phyloP scores from a whole-genome alignment of 2,888 invertebrate genomes.

The Euplexia lucipara region DNA sequence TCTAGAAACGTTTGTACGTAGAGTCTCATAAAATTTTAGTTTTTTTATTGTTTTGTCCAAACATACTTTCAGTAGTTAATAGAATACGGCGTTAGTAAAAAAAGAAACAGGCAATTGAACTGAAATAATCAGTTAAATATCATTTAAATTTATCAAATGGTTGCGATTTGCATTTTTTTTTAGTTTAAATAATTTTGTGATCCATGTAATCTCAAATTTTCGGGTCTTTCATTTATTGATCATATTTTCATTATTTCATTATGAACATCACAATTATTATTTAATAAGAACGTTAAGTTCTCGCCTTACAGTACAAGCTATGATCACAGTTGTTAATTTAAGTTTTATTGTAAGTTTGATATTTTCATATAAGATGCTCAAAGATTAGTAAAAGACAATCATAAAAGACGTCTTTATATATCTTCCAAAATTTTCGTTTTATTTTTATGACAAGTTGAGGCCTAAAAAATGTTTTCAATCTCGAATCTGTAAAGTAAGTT shows the following conservation, averaged over 20 bases:
- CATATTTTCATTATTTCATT: constrained; percentile 21
- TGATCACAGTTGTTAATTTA: constrained; percentile 60
- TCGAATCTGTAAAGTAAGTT: constrained; percentile 52
- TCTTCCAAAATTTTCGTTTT: constrained; percentile 18
- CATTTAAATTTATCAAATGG: background rate
- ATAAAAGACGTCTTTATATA: constrained; percentile 3
- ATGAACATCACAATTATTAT: constrained; percentile 41
- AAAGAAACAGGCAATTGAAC: background rate
- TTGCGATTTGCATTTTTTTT: constrained; percentile 5
- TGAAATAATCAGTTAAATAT: background rate
- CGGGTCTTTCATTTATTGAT: constrained; percentile 25
- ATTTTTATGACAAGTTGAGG: constrained; percentile 37
- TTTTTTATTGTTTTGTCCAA: constrained; percentile 8
- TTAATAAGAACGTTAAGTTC: constrained; percentile 34
- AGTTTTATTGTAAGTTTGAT: constrained; percentile 37
- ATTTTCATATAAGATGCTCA: constrained; percentile 32
- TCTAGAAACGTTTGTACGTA: constrained; percentile 4
- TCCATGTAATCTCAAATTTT: constrained; percentile 39
- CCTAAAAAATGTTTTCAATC: constrained; percentile 56
- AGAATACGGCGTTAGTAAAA: background rate
- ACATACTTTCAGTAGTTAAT: constrained; percentile 13
- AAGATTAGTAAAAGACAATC: constrained; percentile 18
- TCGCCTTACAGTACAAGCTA: constrained; percentile 69
- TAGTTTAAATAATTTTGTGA: constrained; percentile 5
- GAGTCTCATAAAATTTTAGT: constrained; percentile 1